Conservation (phyloP, 2,888 invertebrate species). For the Spodoptera littoralis region DNA sequence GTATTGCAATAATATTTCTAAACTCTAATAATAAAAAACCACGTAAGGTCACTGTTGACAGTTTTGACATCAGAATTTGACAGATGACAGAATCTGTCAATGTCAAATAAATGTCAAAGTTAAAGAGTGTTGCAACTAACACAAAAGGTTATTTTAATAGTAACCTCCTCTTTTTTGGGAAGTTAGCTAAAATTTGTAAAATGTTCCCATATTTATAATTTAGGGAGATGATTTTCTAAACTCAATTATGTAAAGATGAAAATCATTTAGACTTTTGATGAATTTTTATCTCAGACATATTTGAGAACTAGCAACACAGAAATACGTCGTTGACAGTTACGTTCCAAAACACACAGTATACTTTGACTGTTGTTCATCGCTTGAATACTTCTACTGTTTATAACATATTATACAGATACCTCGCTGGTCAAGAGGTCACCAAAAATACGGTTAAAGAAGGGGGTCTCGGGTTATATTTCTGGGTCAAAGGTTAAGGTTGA, state of each 20-base stretch:
- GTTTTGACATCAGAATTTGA: conserved; percentile 36
- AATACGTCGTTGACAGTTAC: conserved; percentile 1
- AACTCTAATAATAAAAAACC: conserved; percentile 80
- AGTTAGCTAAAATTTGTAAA: no score
- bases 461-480: no score
- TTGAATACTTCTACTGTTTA: no score
- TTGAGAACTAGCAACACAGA: conserved; percentile 12
- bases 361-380: no score
- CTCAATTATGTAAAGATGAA: background rate
- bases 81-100: conserved; percentile 41
- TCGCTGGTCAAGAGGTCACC: no score
- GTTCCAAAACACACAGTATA: conserved; percentile 13
- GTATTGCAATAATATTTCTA: conserved; percentile 72
- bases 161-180: no score
- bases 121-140: conserved; percentile 13
- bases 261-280: background rate
- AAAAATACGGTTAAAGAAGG: no score
- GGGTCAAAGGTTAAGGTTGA: no score
- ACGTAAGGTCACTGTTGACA: conserved; percentile 78
- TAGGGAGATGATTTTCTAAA: no score
- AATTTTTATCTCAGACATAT: background rate
- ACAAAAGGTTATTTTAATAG: no score
- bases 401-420: no score
- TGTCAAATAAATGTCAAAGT: conserved; percentile 38
- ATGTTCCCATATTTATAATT: no score